Percentiles rank a stretch among this genome's conserved stretches.
These are phyloP conservation scores for Menidia beryllina DNA, from an alignment of 2,113 vertebrate genomes.

Conservation along the genomic window DNA sequence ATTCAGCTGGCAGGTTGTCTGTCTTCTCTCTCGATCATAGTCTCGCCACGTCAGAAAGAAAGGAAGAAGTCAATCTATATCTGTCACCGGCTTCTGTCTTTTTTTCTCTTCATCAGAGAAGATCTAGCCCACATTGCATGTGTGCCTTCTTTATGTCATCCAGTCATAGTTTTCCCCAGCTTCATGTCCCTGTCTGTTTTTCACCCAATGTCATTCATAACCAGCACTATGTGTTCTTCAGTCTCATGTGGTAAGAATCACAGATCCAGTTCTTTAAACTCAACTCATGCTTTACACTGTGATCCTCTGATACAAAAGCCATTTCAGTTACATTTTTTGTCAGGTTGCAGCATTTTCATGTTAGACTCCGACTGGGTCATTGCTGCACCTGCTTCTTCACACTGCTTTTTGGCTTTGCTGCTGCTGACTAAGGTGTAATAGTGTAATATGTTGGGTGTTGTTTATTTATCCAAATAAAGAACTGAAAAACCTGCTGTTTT, in stretches of 20 bases:
- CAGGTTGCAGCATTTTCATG: too few relatives aligned
- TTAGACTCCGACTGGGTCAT: too few relatives aligned
- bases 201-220: conserved; percentile 29
- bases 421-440: too few relatives aligned
- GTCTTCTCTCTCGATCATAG: conserved; percentile 5
- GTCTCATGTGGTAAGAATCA: not conserved
- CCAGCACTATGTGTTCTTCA: conserved; percentile 12
- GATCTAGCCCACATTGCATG: conserved; percentile 40
- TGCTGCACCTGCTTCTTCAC: too few relatives aligned
- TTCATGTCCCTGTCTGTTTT: conserved; percentile 25
- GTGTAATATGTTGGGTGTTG: too few relatives aligned
- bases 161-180: conserved; percentile 31
- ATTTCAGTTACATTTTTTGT: too few relatives aligned
- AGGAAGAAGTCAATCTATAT: conserved; percentile 8
- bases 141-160: conserved; percentile 29
- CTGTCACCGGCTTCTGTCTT: conserved; percentile 15
- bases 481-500: too few relatives aligned
- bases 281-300: not conserved
- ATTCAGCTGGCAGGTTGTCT: conserved; percentile 21
- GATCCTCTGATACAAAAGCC: too few relatives aligned
- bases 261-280: conserved; percentile 5
- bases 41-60: conserved; percentile 16
- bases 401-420: too few relatives aligned
- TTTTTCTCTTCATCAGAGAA: conserved; percentile 18
- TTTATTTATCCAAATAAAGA: too few relatives aligned